Evolutionary conservation across 2,113 vertebrate genomes (phyloP).

Genomic region (Deroptyus accipitrinus): DNA sequence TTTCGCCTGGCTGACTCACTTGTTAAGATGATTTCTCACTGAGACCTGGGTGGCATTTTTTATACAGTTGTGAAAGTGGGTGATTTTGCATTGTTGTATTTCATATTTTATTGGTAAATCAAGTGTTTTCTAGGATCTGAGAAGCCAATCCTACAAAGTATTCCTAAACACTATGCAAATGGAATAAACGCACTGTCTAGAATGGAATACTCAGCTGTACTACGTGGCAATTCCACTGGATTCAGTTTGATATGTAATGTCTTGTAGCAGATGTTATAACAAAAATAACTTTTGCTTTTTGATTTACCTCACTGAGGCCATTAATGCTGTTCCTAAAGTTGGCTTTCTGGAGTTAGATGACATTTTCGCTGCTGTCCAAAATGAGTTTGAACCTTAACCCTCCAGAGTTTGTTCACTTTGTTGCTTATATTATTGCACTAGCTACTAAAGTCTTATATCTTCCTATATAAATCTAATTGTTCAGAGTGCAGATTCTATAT

Average conservation of each 20-base stretch:
- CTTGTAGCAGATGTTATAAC: conserved; percentile 69
- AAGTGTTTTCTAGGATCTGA: conserved; percentile 28
- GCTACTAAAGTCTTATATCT: conserved; percentile 63
- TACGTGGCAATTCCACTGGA: conserved; percentile 11
- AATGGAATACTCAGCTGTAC: conserved; percentile 30
- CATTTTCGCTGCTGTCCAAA: conserved; percentile 63
- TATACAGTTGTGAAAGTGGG: conserved; percentile 34
- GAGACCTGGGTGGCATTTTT: conserved; percentile 8
- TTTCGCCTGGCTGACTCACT: conserved; percentile 25
- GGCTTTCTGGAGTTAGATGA: conserved; percentile 66
- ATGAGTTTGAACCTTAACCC: conserved; percentile 57
- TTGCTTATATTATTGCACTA: conserved; percentile 68
- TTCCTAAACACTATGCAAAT: conserved; percentile 22
- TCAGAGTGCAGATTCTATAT: conserved; percentile 65
- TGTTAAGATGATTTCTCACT: conserved; percentile 10
- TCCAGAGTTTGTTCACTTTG: conserved; percentile 71
- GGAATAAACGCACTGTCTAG: conserved; percentile 1
- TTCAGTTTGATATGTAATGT: conserved; percentile 68
- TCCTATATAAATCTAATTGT: conserved; percentile 67
- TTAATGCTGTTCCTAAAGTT: conserved; percentile 69
- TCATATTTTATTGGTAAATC: conserved; percentile 24
- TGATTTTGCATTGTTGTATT: conserved; percentile 9
- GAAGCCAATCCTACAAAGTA: conserved; percentile 53
- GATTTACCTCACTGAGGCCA: conserved; percentile 75
- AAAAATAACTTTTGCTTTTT: conserved; percentile 69